Conservation (phyloP, 1,140 invertebrate genomes). For the Palaemon carinicauda region DNA sequence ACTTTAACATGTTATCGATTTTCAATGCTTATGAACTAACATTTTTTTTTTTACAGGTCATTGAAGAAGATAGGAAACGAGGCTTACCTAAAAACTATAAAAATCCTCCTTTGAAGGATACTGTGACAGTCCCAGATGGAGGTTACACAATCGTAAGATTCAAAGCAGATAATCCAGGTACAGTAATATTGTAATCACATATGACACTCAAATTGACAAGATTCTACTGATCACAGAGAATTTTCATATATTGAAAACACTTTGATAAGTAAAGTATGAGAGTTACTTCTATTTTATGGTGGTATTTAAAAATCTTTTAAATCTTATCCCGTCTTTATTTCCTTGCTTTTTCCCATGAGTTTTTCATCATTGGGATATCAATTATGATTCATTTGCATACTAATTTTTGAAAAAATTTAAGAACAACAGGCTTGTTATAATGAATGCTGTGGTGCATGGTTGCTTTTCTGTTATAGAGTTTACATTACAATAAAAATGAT, state of each 20-base stretch:
- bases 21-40: too few relatives aligned
- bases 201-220: neutral
- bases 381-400: too few relatives aligned
- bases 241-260: neutral
- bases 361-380: too few relatives aligned
- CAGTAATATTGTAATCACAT: conserved; percentile 63
- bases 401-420: too few relatives aligned
- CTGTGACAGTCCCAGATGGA: conserved; percentile 88
- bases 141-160: conserved; percentile 90
- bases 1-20: too few relatives aligned
- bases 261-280: too few relatives aligned
- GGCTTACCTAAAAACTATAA: conserved; percentile 77
- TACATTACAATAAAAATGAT: neutral
- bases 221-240: neutral
- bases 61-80: conserved; percentile 66
- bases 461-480: neutral
- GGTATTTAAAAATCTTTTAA: too few relatives aligned
- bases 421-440: too few relatives aligned
- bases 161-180: conserved; percentile 87
- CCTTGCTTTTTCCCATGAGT: too few relatives aligned
- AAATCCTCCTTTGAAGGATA: conserved; percentile 83
- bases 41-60: neutral
- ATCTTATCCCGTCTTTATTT: too few relatives aligned
- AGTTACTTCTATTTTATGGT: too few relatives aligned
- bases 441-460: neutral